Evolutionary conservation across 1,140 invertebrate genomes (phyloP), one percentile per base, ranked within the genome.

Genomic region (Lepidurus packardi): DNA sequence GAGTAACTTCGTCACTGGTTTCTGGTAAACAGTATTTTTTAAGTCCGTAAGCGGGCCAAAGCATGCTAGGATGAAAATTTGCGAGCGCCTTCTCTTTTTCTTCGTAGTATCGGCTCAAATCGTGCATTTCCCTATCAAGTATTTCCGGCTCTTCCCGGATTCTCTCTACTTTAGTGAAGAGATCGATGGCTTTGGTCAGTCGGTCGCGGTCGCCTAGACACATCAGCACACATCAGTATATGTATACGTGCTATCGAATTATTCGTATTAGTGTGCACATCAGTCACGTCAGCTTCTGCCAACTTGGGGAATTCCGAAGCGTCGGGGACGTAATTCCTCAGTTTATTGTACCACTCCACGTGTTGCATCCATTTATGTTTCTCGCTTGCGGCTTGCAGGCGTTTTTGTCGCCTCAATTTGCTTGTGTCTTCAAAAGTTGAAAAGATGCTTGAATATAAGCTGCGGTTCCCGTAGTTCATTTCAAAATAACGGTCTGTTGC

Each of bases 1-100:
- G 45, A 47, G 45, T 47, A 47, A 47, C 45, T 47, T 47, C 45
- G 45, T 47, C 45, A 47, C 45, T 47, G 45, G 16, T 47, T 47
- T 47, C 45, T 11, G 45, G 45, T 47, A 47, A 47, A 47, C 45
- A 47, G 45, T 47, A 47, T 47, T 47, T 47, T 47, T 47, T 47
- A 16, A 47, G 45, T 47, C 45, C 45, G 6, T 47, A 47, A 47
- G 45, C 45, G 45, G 45, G 45, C 45, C 45, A 47, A 47, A 47
- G 45, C 45, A 47, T 47, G 45, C 16, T 47, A 47, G 45, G 45
- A 47, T 47, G 10, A 47, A 47, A 47, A 16, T 47, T 47, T 47
- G 45, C 45, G 45, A 47, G 45, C 16, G 45, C 45, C 45, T 47
- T 47, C 45, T 47, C 45, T 47, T 47, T 47, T 16, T 47, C 45